These are phyloP conservation scores for Microctonus aethiopoides DNA, from an alignment of 2,888 invertebrate species.

Conservation along the genomic window DNA sequence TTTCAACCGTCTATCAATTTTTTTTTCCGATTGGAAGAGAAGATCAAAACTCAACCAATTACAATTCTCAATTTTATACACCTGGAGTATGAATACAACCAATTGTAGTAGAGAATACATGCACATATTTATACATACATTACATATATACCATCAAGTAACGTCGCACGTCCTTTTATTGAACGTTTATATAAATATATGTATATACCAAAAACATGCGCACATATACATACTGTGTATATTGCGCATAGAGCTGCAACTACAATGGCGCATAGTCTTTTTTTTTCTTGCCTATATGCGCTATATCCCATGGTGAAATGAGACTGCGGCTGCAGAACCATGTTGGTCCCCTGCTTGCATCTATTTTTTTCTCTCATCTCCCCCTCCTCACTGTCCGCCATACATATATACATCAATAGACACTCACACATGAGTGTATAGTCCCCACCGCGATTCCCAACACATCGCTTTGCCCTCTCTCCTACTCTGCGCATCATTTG, in stretches of 20 bases:
- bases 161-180: slow-evolving; percentile 26
- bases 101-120: background rate
- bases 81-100: too few species aligned
- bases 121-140: background rate
- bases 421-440: background rate
- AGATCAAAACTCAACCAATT: background rate
- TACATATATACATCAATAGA: slow-evolving; percentile 26
- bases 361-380: slow-evolving; percentile 20
- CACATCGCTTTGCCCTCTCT: slow-evolving; percentile 13
- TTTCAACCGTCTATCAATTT: too few species aligned
- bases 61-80: background rate
- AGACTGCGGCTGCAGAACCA: slow-evolving; percentile 50
- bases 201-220: background rate
- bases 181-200: slow-evolving; percentile 13
- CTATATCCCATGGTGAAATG: slow-evolving; percentile 57
- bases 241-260: slow-evolving; percentile 49
- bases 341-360: slow-evolving; percentile 28
- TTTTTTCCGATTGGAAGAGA: background rate
- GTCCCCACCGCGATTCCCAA: slow-evolving; percentile 22
- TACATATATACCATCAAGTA: background rate
- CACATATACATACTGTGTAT: slow-evolving; percentile 28
- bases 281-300: too few species aligned
- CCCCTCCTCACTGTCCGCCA: slow-evolving; percentile 16
- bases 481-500: slow-evolving; percentile 21
- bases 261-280: slow-evolving; percentile 48